Evolutionary conservation across 2,113 vertebrate species (phyloP), one percentile per base, ranked within the genome.

Genomic region (Plectropomus leopardus): DNA sequence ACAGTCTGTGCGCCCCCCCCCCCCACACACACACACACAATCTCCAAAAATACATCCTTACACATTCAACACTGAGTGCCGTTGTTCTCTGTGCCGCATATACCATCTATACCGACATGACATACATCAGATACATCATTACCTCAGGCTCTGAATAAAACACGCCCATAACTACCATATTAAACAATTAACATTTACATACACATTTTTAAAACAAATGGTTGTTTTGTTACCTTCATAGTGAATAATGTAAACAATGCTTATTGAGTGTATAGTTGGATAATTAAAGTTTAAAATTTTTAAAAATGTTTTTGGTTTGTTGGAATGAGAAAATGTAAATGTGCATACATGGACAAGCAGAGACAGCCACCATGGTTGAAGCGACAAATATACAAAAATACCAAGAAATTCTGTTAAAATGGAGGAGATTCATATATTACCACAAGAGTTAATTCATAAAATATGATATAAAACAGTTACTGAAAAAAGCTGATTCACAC

Each of bases 21-120:
- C 34, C 67, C 63, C 47, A 24, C 34, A 24, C 34, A 50, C 68
- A 50, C 50, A 23, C 53, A 84, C 71, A 16, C 32, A 66, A 36
- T 63, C 61, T 32, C 54, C 70, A 77, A 45, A 77, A 45, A 79
- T 57, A 63, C 74, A 59, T 21, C 55, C 84, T 82, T 24, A 77
- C 60, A 64, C 57, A 67, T 44, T 23, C 45, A 42, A 7, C 30
- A 42, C 21, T 5, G 23, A n/a, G 28, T 17, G 2, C 36, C 36
- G 9, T 6, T 1, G 40, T 21, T 40, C 32, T 9, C 21, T 19
- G 7, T 34, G n/a, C 55, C 68, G 63, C 63, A 24, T 23, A n/a
- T n/a, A n/a, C n/a, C n/a, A n/a, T 59, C 21, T 54, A 15, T 40
- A 15, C 14, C 30, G 32, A 68, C 50, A 63, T 40, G 7, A 42